These are phyloP conservation scores for Marronus borbonicus DNA, from an alignment of 2,888 invertebrate genomes.

Conservation along the genomic window DNA sequence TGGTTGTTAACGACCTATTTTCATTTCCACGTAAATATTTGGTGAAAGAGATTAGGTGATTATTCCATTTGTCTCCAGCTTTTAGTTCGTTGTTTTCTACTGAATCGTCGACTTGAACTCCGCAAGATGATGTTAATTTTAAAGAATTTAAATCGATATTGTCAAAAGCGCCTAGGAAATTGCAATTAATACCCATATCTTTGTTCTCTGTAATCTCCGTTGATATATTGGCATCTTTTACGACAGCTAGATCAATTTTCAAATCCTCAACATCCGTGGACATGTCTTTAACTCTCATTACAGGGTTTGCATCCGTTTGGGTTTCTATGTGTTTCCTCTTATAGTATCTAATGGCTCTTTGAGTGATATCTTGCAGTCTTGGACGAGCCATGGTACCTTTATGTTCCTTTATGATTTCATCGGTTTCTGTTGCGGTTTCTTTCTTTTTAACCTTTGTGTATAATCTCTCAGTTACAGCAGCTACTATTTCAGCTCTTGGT, in stretches of 20 bases:
- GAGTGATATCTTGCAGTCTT: slow-evolving; percentile 75
- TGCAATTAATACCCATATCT: slow-evolving; percentile 71
- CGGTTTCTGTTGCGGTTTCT: slow-evolving; percentile 67
- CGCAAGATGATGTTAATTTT: slow-evolving; percentile 54
- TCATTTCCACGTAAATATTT: slow-evolving; percentile 64
- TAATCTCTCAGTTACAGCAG: slow-evolving; percentile 80
- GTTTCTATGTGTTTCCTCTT: slow-evolving; percentile 73
- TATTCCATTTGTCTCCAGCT: slow-evolving; percentile 64
- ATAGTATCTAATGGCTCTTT: slow-evolving; percentile 73
- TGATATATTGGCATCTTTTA: slow-evolving; percentile 66
- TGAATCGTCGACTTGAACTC: slow-evolving; percentile 52
- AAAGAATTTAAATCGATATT: slow-evolving; percentile 33
- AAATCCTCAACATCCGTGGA: slow-evolving; percentile 74
- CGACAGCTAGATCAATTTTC: slow-evolving; percentile 68
- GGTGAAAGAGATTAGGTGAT: slow-evolving; percentile 66
- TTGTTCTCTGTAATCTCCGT: slow-evolving; percentile 70
- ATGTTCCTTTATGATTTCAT: slow-evolving; percentile 57
- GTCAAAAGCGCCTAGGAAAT: slow-evolving; percentile 61
- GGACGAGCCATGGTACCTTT: slow-evolving; percentile 69
- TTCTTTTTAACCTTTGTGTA: slow-evolving; percentile 77
- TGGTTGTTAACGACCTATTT: slow-evolving; percentile 22
- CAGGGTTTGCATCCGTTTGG: slow-evolving; percentile 73
- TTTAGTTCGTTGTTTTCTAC: slow-evolving; percentile 61
- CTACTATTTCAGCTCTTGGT: slow-evolving; percentile 78
- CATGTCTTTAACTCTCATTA: slow-evolving; percentile 74